Evolutionary conservation across 2,888 invertebrate genomes (phyloP), one percentile per base, ranked within the genome.

Genomic region (Muscina levida): DNA sequence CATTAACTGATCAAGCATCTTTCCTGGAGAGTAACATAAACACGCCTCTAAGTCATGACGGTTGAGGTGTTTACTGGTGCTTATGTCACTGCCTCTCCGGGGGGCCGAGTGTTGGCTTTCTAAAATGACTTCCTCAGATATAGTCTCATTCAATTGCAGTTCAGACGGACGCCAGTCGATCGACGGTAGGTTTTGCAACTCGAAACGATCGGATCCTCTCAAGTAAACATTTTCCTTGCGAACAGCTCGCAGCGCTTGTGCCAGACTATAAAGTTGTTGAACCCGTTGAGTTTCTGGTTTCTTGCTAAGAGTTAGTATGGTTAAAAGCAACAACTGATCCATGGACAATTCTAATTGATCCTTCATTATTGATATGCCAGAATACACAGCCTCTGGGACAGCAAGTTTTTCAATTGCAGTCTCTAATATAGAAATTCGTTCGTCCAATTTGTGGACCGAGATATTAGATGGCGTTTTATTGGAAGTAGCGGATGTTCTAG

Each of bases 1-100:
- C n/a, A 88, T 80, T 2, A 89, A 59, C 24, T 89, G 88, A 42
- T 77, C 84, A 3, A 89, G 83, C 71, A 89, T 83, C 15, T 84
- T 85, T 4, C 86, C 85, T 1, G 89, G 86, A 17, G 82, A 82
- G 75, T 88, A 88, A 71, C 87, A 87, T 0, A 88, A 67, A 31
- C 85, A 85, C 26, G 82, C 79, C 0, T 86, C 86, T 15, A 87
- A 67, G 0, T 85, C 85, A 51, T 71, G 72, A 15, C 70, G 71
- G 6, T 67, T 66, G 1, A 24, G 51, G 4, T 15, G 62, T 13
- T 19, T 10, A 1, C 1, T 15, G 31, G 48, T 10, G 11, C 17
- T 6, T 19, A 22, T 17, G 6, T 44, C 37, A n/a, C 15, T 5
- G 1, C 13, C 2, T 37, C 13, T 15, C 5, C 10, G 4, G n/a